Percentiles rank a stretch among this genome's conserved stretches.
phyloP scores from a whole-genome alignment of 2,888 invertebrate genomes.

The Patella caerulea region DNA sequence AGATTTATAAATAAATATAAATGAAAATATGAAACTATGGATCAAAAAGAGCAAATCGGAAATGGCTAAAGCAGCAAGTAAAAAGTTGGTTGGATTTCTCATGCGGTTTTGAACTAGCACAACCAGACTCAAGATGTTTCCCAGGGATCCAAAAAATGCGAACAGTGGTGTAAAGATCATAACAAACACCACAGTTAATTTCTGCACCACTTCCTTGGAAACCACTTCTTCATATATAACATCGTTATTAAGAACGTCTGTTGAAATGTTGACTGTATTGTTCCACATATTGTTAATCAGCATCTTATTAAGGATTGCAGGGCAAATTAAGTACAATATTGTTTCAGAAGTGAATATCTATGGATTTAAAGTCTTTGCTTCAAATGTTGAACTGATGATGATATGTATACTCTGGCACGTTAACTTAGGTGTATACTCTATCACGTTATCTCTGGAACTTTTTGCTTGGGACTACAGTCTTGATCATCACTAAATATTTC shows the following conservation, averaged over 20 bases:
- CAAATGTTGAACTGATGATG: too few species aligned
- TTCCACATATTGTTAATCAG: too few species aligned
- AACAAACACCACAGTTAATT: slow-evolving; percentile 47
- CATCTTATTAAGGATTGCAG: too few species aligned
- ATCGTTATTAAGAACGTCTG: neutral
- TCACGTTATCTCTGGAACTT: too few species aligned
- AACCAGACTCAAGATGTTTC: slow-evolving; percentile 54
- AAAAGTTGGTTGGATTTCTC: slow-evolving; percentile 55
- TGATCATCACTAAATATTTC: too few species aligned
- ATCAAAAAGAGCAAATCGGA: slow-evolving; percentile 57
- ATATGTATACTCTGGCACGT: too few species aligned
- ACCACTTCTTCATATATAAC: slow-evolving; percentile 26
- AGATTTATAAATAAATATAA: slow-evolving; percentile 46
- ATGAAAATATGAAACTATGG: slow-evolving; percentile 51
- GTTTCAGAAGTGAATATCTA: too few species aligned
- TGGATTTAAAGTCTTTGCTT: too few species aligned
- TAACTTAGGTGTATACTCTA: too few species aligned
- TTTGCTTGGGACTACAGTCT: too few species aligned
- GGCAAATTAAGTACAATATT: too few species aligned
- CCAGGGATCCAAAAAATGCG: slow-evolving; percentile 53
- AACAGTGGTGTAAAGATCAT: slow-evolving; percentile 51
- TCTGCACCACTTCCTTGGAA: slow-evolving; percentile 32
- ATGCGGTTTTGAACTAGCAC: slow-evolving; percentile 57
- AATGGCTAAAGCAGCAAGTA: slow-evolving; percentile 55
- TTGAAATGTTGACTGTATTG: too few species aligned